phyloP scores from a whole-genome alignment of 2,888 invertebrate species.

The Drosophila longiperda region DNA sequence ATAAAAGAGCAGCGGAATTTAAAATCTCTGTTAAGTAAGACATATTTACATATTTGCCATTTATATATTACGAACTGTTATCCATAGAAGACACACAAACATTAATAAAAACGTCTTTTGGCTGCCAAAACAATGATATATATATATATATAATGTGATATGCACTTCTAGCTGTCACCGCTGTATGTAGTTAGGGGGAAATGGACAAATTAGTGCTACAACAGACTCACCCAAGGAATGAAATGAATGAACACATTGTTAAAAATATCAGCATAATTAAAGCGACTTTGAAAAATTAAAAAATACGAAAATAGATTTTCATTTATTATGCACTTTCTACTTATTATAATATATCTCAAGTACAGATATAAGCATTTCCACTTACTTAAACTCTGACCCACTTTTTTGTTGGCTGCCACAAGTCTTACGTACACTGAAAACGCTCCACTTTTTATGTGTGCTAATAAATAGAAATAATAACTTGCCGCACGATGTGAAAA shows the following conservation, averaged over 20 bases:
- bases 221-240: constrained; percentile 30
- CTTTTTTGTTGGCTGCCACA: constrained; percentile 5
- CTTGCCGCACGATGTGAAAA: constrained; percentile 25
- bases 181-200: constrained; percentile 28
- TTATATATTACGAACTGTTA: neutral
- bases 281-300: constrained; percentile 76
- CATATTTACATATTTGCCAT: too few species aligned
- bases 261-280: constrained; percentile 75
- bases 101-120: too few species aligned
- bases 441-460: constrained; percentile 17
- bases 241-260: constrained; percentile 67
- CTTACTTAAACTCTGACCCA: constrained; percentile 30
- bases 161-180: constrained; percentile 61
- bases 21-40: neutral
- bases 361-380: neutral
- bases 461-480: constrained; percentile 47
- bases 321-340: neutral
- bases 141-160: constrained; percentile 28
- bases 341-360: neutral
- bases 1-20: neutral
- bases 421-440: constrained; percentile 7
- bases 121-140: too few species aligned
- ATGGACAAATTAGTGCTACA: constrained; percentile 66
- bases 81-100: too few species aligned
- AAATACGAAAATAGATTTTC: neutral